A percentile compares a stretch with the other conserved stretches of the same genome.
Conservation (phyloP, 2,888 invertebrate species). For the Meliscaeva auricollis region DNA sequence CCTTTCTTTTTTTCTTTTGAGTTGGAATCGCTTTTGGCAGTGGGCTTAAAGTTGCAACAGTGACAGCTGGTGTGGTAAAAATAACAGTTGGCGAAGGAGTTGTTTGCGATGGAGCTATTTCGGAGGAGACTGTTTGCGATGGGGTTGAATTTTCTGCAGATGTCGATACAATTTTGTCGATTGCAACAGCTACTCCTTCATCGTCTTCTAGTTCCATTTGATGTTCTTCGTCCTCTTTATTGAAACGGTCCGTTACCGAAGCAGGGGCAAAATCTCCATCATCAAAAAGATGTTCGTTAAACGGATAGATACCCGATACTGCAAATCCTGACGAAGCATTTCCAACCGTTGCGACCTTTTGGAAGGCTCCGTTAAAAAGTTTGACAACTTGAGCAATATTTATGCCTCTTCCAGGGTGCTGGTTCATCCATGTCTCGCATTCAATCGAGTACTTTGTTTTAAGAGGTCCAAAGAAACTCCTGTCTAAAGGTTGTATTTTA, state of each 20-base stretch:
- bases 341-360: conserved; percentile 6
- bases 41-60: conserved; percentile 18
- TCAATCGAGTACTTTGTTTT: background rate
- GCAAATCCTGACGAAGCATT: conserved; percentile 25
- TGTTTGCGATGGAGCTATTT: no score
- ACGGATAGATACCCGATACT: conserved; percentile 23
- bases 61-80: conserved; percentile 9
- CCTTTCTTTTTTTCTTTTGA: conserved; percentile 20
- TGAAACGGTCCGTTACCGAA: conserved; percentile 25
- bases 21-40: conserved; percentile 16
- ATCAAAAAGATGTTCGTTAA: conserved; percentile 26
- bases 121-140: no score
- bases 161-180: no score
- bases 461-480: conserved; percentile 6
- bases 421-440: conserved; percentile 1
- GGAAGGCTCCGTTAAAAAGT: background rate
- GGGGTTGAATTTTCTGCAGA: no score
- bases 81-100: no score
- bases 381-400: background rate
- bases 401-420: conserved; percentile 2
- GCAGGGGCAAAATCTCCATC: conserved; percentile 28
- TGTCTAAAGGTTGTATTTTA: conserved; percentile 24
- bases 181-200: no score
- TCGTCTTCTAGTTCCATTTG: no score
- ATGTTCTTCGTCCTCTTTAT: no score